Evolutionary conservation across 2,888 invertebrate species (phyloP), one percentile per base, ranked within the genome.

Genomic region (Nymphalis c-album): DNA sequence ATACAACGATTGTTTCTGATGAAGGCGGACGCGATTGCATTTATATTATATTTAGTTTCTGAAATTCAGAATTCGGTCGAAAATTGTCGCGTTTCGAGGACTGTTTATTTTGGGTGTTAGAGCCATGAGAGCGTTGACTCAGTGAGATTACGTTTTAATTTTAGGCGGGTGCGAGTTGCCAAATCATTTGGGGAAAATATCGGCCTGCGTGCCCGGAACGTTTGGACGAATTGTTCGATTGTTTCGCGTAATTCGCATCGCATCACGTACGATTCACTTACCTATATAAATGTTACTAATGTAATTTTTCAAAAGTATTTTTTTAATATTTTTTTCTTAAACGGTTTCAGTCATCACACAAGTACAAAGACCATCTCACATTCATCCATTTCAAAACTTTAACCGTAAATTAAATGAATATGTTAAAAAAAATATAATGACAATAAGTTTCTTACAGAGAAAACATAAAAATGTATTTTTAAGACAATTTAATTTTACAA

Each of bases 111-210:
- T 75, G 78, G 84, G 87, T 85, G 83, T 85, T 78, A 86, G 81
- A 86, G 82, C 83, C 81, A 80, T 81, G 85, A 85, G 90, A 89
- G 85, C 91, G 90, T 91, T 92, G 91, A 91, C 91, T 91, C 91
- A 90, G 85, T 89, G 82, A 88, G 85, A 90, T 90, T 90, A 89
- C 87, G 84, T 87, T 91, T 92, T 92, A 92, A 91, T 90, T 90
- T 88, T 91, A 92, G 91, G 85, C 80, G 85, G 87, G 86, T 84
- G 88, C 86, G 85, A 86, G 85, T 84, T 92, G 91, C 91, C 91
- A 92, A 91, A 90, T 90, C 85, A 87, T 87, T 51, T 83, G 85
- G 87, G 86, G 86, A 89, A 89, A 90, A 85, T 85, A 81, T 81
- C 83, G 77, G 80, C 76, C 76, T 75, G 75, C 75, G 78, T 76